These are phyloP conservation scores for Phrynosoma blainvillii DNA, from an alignment of 2,113 vertebrate species.

Conservation along the genomic window DNA sequence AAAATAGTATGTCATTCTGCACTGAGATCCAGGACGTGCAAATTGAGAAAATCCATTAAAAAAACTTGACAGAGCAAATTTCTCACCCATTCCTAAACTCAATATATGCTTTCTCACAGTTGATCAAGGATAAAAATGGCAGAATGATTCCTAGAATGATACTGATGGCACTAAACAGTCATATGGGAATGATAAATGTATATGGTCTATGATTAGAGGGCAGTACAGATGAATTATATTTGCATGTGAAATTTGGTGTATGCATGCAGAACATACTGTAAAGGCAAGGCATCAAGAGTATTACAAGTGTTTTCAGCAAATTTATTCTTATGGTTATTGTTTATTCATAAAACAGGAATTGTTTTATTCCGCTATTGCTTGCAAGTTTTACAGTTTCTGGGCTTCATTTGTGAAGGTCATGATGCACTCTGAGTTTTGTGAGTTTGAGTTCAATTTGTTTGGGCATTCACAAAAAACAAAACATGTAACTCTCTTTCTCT, in stretches of 20 bases:
- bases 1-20: not conserved
- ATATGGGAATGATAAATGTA: not conserved
- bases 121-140: not conserved
- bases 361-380: not conserved
- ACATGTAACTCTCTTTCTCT: not conserved
- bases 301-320: not conserved
- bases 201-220: not conserved
- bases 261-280: not conserved
- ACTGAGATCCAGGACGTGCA: not conserved
- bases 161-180: not conserved
- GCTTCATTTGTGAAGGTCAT: not conserved
- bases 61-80: not conserved
- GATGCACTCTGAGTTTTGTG: not conserved
- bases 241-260: not conserved
- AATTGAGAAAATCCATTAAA: not conserved
- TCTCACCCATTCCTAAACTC: not conserved
- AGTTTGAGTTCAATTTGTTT: slow-evolving; percentile 7
- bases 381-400: not conserved
- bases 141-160: not conserved
- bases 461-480: not conserved
- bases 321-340: accelerated
- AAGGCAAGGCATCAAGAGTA: not conserved
- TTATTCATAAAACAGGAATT: not conserved
- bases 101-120: not conserved
- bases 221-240: not conserved